Evolutionary conservation across 2,888 invertebrate species (phyloP), one percentile per base, ranked within the genome.

Genomic region (Boloria euphrosyne): DNA sequence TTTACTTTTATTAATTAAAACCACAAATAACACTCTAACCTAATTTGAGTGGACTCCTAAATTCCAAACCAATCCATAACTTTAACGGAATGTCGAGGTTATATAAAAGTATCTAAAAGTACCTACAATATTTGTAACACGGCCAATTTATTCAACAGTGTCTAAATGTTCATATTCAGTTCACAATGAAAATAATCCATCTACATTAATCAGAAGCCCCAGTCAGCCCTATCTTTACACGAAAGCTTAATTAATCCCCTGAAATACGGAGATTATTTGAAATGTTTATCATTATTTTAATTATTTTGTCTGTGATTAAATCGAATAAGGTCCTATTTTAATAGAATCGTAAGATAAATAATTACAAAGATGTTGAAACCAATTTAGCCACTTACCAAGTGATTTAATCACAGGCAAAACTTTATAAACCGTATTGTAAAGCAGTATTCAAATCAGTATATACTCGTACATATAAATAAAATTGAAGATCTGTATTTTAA

Each of bases 211-310:
- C 31, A 52, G 57, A 62, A 46, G 46, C 52, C 16, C 17, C 52
- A 66, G 27, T 57, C 66, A 55, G 43, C 62, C 14, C 44, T 47
- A 54, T 46, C 57, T 50, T 73, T 72, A 54, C 60, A 64, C 65
- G 55, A 49, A 47, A 64, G 44, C 59, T 68, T 71, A 66, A 72
- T 71, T 67, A 72, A 71, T 69, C 67, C 67, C 54, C 17, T 62
- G 44, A 68, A 71, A 68, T 62, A 58, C 62, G 58, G n/a, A 58
- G 58, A 64, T 52, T 58, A 47, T 61, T 60, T 65, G 16, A 51
- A 72, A 63, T 67, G 65, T 65, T 58, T 66, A 66, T 64, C 57
- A 57, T 58, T 65, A 54, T 18, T 60, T 58, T 62, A 57, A 62
- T 68, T 64, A 65, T 65, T 66, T 49, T 64, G 31, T 60, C 62